These are phyloP conservation scores for Limnodromus scolopaceus DNA, from an alignment of 2,797 vertebrate genomes.

Conservation along the genomic window DNA sequence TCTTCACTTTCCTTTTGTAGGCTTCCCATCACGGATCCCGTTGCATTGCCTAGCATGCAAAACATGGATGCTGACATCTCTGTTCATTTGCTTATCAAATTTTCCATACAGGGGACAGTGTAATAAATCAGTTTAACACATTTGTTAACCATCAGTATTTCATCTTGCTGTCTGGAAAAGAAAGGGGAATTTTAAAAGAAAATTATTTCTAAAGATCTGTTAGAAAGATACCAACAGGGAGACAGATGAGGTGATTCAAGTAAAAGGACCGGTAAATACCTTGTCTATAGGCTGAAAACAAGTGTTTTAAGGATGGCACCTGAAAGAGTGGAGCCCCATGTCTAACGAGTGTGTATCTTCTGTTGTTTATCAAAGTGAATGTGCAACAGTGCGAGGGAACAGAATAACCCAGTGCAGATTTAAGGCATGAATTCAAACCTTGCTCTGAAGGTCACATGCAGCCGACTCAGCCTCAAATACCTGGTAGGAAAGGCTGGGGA, in stretches of 20 bases:
- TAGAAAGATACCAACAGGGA: not conserved
- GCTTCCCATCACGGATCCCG: not conserved
- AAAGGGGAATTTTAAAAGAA: not conserved
- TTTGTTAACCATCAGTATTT: constrained; percentile 43
- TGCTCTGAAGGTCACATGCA: not conserved
- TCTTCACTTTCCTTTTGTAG: not conserved
- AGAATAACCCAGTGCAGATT: not conserved
- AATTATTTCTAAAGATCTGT: not conserved
- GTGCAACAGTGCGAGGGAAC: not conserved
- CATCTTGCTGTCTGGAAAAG: not conserved
- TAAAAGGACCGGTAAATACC: not conserved
- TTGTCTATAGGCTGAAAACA: not conserved
- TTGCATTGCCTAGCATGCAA: not conserved
- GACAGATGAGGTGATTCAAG: not conserved
- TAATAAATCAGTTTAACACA: constrained; percentile 8
- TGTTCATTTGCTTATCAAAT: constrained; percentile 1
- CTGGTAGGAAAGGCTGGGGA: not conserved
- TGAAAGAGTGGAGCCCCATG: not conserved
- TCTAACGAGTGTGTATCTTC: not conserved
- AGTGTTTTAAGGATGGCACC: not conserved
- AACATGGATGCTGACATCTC: not conserved
- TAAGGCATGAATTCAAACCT: not conserved
- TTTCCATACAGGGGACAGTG: not conserved
- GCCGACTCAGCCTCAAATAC: not conserved
- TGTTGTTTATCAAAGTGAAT: not conserved